These are phyloP conservation scores for Sitodiplosis mosellana DNA, from an alignment of 1,140 invertebrate species.

Conservation along the genomic window DNA sequence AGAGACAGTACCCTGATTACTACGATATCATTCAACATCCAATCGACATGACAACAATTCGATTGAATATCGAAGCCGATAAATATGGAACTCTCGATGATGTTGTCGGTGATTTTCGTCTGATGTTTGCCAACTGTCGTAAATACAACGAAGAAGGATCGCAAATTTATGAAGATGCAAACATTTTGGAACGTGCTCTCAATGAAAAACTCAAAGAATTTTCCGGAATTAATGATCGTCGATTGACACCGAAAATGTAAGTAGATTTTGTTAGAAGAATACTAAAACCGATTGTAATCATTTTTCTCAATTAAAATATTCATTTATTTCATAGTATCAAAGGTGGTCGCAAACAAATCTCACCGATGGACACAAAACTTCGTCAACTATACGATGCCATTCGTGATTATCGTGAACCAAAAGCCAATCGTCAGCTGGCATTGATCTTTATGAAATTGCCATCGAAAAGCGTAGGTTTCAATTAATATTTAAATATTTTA, in stretches of 20 bases:
- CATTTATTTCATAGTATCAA: too few species aligned
- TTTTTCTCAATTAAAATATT: too few species aligned
- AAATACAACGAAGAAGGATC: slow-evolving; percentile 94
- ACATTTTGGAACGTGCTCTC: slow-evolving; percentile 66
- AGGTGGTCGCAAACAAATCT: slow-evolving; percentile 9
- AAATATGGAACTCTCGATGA: slow-evolving; percentile 39
- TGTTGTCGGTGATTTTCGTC: slow-evolving; percentile 40
- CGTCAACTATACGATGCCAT: slow-evolving; percentile 79
- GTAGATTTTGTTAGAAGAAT: background rate
- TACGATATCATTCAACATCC: slow-evolving; percentile 87
- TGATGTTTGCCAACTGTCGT: slow-evolving; percentile 92
- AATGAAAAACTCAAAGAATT: slow-evolving; percentile 69
- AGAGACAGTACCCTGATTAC: slow-evolving; percentile 90
- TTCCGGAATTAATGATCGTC: slow-evolving; percentile 19
- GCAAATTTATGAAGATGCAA: slow-evolving; percentile 86
- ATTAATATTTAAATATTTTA: too few species aligned
- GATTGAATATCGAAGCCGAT: slow-evolving; percentile 71
- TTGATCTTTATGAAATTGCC: slow-evolving; percentile 90
- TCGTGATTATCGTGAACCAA: slow-evolving; percentile 73
- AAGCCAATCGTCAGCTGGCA: slow-evolving; percentile 63
- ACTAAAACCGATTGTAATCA: too few species aligned
- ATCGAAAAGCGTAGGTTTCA: slow-evolving; percentile 64
- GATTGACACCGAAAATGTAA: slow-evolving; percentile 13
- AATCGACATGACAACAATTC: slow-evolving; percentile 89
- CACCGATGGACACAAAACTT: slow-evolving; percentile 54